Conservation (phyloP, 2,797 vertebrate species). For the Hydrocynus forskahlii region DNA sequence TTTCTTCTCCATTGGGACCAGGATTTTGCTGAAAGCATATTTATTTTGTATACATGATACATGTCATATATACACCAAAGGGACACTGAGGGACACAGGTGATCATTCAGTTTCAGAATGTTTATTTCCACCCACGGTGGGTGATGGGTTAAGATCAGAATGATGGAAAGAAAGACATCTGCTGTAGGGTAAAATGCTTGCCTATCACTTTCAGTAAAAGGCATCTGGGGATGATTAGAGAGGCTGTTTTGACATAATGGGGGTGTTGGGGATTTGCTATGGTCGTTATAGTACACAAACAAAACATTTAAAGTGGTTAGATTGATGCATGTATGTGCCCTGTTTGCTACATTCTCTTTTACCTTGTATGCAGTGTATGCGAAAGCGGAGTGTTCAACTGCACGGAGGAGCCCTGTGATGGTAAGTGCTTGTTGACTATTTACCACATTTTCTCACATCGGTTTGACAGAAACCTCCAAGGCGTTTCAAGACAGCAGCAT, state of each 20-base stretch:
- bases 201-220: not conserved
- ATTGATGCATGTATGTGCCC: slow-evolving; percentile 1
- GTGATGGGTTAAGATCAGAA: slow-evolving; percentile 11
- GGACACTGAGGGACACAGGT: not conserved
- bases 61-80: slow-evolving; percentile 23
- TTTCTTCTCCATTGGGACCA: not conserved
- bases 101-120: slow-evolving; percentile 5
- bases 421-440: slow-evolving; percentile 73
- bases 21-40: slow-evolving; percentile 29
- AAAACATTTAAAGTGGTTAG: not conserved
- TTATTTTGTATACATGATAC: slow-evolving; percentile 24
- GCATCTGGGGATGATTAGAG: slow-evolving; percentile 5
- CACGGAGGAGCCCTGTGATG: slow-evolving; percentile 75
- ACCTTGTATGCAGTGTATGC: slow-evolving; percentile 75
- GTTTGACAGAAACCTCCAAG: not conserved
- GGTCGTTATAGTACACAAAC: not conserved
- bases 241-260: slow-evolving; percentile 16
- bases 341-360: slow-evolving; percentile 14
- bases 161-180: not conserved
- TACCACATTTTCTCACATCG: not conserved
- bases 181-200: not conserved
- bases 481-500: not conserved
- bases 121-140: not conserved
- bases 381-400: slow-evolving; percentile 80
- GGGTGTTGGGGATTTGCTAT: not conserved